phyloP scores from a whole-genome alignment of 2,797 vertebrate species.

The Odontamblyopus lacepedii region DNA sequence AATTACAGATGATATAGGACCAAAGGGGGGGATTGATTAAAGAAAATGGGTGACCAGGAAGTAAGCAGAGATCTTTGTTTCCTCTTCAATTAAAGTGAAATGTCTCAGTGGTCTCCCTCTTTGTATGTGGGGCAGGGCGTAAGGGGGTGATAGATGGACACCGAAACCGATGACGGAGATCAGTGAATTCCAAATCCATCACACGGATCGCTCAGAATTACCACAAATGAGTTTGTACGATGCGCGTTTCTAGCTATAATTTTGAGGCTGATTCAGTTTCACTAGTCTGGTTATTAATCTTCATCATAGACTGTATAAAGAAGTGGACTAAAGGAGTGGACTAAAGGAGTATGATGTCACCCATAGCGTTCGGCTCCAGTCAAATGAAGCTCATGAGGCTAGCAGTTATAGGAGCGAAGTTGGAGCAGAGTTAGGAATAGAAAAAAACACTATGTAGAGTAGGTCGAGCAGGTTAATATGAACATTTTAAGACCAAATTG shows the following conservation, averaged over 20 bases:
- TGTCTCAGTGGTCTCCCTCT: slow-evolving; percentile 61
- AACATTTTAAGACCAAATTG: no score
- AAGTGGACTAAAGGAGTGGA: no score
- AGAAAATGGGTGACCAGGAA: slow-evolving; percentile 75
- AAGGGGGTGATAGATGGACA: slow-evolving; percentile 40
- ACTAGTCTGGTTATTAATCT: not conserved
- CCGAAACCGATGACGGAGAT: slow-evolving; percentile 22
- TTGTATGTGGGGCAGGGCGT: slow-evolving; percentile 37
- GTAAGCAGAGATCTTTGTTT: slow-evolving; percentile 66
- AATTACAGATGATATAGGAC: slow-evolving; percentile 74
- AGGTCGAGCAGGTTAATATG: no score
- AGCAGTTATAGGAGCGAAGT: no score
- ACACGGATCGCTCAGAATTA: not conserved
- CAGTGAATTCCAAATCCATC: slow-evolving; percentile 24
- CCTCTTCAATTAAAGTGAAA: slow-evolving; percentile 73
- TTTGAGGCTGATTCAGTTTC: slow-evolving; percentile 6
- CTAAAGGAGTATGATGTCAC: no score
- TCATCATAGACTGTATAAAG: no score
- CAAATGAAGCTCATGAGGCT: no score
- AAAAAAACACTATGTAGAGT: no score
- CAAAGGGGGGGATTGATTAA: slow-evolving; percentile 77
- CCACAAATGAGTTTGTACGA: not conserved
- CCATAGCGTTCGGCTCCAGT: no score
- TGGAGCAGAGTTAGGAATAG: no score
- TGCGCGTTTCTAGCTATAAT: not conserved